Evolutionary conservation across 1,140 invertebrate genomes (phyloP), one percentile per base, ranked within the genome.

Genomic region (Bombus sylvicola): DNA sequence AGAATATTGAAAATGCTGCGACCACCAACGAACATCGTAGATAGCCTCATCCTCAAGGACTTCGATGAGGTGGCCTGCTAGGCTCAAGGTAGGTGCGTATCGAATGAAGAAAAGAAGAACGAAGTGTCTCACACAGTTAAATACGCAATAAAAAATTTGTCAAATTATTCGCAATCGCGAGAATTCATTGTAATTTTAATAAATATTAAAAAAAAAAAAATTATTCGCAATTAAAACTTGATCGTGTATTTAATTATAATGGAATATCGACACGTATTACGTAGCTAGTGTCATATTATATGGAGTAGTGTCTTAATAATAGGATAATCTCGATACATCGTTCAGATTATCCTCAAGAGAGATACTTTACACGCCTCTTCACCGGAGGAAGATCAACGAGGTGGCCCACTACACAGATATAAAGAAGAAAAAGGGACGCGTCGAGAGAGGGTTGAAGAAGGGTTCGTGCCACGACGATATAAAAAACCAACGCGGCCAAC

Each of bases 381-480:
- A 64, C 68, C 53, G 75, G 31, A 85, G 53, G 77, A 85, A 80
- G 83, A 85, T 85, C 83, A 85, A 85, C 83, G 83, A 79, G 83
- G 83, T 85, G 83, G 83, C 77, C 83, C 83, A 85, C 83, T 85
- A 80, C 68, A 78, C 62, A 83, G 83, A 85, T 73, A 85, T 66
- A 85, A 85, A 85, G 76, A 80, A 80, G 83, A 73, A 85, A 85
- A 85, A 85, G 77, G 77, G 76, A 84, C 83, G 66, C 82, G 76
- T 80, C 83, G 83, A 80, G 77, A 83, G 81, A 80, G 83, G 83
- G 83, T 85, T 80, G 83, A 85, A 83, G 76, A 62, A 85, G 83
- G 83, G 83, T 72, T 80, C 68, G 68, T 47, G 53, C 39, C 41
- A 39, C 68, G 68, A 28, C 5, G 73, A 28, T 66, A 47, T 68